Evolutionary conservation across 2,888 invertebrate species (phyloP), one percentile per base, ranked within the genome.

Genomic region (Lacanobia wlatinum): DNA sequence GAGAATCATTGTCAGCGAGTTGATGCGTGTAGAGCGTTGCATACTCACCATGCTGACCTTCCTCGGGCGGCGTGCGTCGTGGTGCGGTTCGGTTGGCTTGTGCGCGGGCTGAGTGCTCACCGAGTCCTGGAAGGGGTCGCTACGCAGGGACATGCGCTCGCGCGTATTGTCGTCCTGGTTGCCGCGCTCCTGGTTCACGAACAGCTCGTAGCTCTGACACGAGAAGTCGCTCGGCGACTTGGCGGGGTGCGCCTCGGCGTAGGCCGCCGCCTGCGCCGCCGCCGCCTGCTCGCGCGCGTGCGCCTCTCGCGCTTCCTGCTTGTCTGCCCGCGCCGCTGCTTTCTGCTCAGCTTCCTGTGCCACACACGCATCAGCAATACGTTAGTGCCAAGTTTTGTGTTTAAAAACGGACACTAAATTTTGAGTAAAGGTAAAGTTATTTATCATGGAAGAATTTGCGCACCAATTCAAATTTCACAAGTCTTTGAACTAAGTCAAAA

Each of bases 31-130:
- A 84, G 89, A 90, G 88, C 85, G 84, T 85, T 90, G 89, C 91
- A 94, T 96, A 98, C 98, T 98, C 97, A 98, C 98, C 97, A 98
- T 98, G 97, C 98, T 98, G 97, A 98, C 98, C 98, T 98, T 99
- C 97, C 98, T 97, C 97, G 93, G 92, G 76, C 96, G 96, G 90
- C 96, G 96, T 92, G 95, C 92, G 87, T 95, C 95, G 92, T 94
- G 94, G 93, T 94, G 95, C 95, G 96, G 94, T 94, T 97, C 96
- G 96, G 94, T 94, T 95, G 97, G 95, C 95, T 95, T 96, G 96
- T 96, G 96, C 96, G 95, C 90, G 92, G 96, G 95, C 93, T 97
- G 98, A 96, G 98, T 98, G 97, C 98, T 98, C 97, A 98, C 97
- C 96, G 98, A 98, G 92, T 96, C 97, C 98, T 98, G 95, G 96